Evolutionary conservation across 2,888 invertebrate species (phyloP).

Genomic region (Ormyrus rosae): DNA sequence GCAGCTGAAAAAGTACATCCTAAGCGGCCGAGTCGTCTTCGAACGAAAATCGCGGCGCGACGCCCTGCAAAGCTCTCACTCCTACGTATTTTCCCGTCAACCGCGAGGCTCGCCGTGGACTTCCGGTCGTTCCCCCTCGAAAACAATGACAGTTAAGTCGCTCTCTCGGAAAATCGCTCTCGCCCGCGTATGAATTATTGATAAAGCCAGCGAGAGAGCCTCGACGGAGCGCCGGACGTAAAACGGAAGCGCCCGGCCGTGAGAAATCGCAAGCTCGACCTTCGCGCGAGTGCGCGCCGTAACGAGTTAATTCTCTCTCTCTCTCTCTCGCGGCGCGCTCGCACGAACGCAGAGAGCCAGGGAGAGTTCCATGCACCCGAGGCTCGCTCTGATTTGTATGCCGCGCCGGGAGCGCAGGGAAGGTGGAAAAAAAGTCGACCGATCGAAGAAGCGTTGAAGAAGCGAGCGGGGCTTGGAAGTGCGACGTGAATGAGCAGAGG

Average conservation of each 20-base stretch:
- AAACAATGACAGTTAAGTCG: background rate
- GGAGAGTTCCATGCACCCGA: slow-evolving; percentile 7
- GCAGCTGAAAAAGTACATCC: too few relatives aligned
- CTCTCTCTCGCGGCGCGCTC: background rate
- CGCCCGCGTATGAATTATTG: slow-evolving; percentile 45
- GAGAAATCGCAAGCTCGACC: slow-evolving; percentile 40
- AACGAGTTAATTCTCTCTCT: slow-evolving; percentile 49
- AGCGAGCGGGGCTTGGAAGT: too few relatives aligned
- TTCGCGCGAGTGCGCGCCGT: slow-evolving; percentile 16
- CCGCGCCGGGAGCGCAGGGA: background rate
- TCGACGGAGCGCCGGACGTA: background rate
- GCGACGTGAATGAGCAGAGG: too few relatives aligned
- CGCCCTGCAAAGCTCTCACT: too few relatives aligned
- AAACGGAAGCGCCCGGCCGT: slow-evolving; percentile 46
- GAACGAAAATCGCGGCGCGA: too few relatives aligned
- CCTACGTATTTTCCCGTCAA: background rate
- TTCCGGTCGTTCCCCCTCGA: slow-evolving; percentile 12
- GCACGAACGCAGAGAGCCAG: background rate
- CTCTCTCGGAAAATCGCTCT: slow-evolving; percentile 8
- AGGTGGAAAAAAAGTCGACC: background rate
- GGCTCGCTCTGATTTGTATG: slow-evolving; percentile 22
- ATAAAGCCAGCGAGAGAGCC: background rate
- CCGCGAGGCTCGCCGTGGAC: background rate
- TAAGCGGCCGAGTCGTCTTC: too few relatives aligned
- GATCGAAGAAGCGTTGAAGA: background rate